Base-by-base conservation (phyloP, 2,113 vertebrate genomes). In the Corythornis cristatus region DNA sequence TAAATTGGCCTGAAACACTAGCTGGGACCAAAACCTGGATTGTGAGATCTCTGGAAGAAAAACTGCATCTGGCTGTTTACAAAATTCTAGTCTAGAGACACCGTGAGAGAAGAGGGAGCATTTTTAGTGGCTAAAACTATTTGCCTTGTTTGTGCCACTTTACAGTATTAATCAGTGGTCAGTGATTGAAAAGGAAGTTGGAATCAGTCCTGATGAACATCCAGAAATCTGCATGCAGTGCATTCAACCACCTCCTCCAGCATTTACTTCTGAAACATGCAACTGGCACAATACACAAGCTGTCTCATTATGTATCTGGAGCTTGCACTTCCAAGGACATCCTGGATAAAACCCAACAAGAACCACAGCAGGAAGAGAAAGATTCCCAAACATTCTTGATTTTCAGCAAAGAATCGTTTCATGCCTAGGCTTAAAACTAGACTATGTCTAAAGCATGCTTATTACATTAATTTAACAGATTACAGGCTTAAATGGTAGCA, bases 41-140 rank as follows among this genome's bases (percentile, higher is more conserved):
- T 85, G 67, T 83, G 91, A 93, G 88, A 88, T 89, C 60, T 89
- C 79, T 94, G 72, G 89, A 96, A 94, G 68, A 29, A 86, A 93
- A 92, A 89, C 89, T 93, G 83, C 83, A 83, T 71, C 50, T 93
- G 85, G n/a, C 31, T 89, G n/a, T 86, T 93, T 82, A 79, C 45
- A 90, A 83, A 96, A 94, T 81, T 93, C 74, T 89, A 77, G 76
- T 75, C 90, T 68, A 58, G 67, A 94, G 26, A 76, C 45, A 84
- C 33, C 0, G 0, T 73, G 84, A 82, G 45, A 93, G 67, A 79
- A 92, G n/a, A 87, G 12, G 58, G 64, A 61, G 26, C 65, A 91
- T 76, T 84, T 91, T 93, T 85, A 93, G 88, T 64, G 62, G 75
- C 76, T 93, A 66, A 77, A 90, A 57, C 53, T 75, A 71, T 77